These are phyloP conservation scores for Esox masquinongy DNA, from an alignment of 2,797 vertebrate species.

Conservation along the genomic window DNA sequence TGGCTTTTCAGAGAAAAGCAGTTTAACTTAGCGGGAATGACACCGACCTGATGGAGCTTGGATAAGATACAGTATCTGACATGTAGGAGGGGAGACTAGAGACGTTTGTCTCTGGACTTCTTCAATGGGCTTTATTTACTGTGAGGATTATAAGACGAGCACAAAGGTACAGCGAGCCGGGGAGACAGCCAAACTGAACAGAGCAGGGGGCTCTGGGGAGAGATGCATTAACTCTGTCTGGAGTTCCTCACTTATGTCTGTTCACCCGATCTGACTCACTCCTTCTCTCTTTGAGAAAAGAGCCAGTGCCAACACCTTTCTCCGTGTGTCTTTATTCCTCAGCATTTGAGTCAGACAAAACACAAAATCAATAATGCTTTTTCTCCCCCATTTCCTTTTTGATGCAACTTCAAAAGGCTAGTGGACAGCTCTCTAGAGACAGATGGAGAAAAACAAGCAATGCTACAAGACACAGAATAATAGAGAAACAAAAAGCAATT, in stretches of 20 bases:
- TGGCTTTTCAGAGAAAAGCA: conserved; percentile 70
- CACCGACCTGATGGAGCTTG: conserved; percentile 55
- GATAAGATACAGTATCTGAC: conserved; percentile 53
- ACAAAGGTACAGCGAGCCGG: conserved; percentile 34
- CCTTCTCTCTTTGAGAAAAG: conserved; percentile 25
- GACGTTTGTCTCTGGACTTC: conserved; percentile 49
- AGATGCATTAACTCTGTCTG: conserved; percentile 57
- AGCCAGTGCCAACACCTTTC: conserved; percentile 63
- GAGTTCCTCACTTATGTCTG: conserved; percentile 48
- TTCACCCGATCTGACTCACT: background rate
- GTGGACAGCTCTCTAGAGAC: conserved; percentile 77
- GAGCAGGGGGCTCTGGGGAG: conserved; percentile 48
- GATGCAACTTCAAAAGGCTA: conserved; percentile 84
- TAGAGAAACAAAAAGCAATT: conserved; percentile 60
- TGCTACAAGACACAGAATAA: conserved; percentile 71
- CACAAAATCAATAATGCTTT: conserved; percentile 83
- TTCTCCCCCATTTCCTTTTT: conserved; percentile 80
- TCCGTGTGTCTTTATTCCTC: conserved; percentile 76
- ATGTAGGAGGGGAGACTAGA: conserved; percentile 36
- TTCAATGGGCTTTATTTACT: conserved; percentile 65
- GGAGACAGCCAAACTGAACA: conserved; percentile 42
- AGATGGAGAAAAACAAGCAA: conserved; percentile 49
- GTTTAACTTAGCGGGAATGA: conserved; percentile 66
- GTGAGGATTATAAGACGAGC: conserved; percentile 46
- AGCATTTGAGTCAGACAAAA: conserved; percentile 82